Evolutionary conservation across 2,797 vertebrate species (phyloP), one percentile per base, ranked within the genome.

Genomic region (Eutrigla gurnardus): DNA sequence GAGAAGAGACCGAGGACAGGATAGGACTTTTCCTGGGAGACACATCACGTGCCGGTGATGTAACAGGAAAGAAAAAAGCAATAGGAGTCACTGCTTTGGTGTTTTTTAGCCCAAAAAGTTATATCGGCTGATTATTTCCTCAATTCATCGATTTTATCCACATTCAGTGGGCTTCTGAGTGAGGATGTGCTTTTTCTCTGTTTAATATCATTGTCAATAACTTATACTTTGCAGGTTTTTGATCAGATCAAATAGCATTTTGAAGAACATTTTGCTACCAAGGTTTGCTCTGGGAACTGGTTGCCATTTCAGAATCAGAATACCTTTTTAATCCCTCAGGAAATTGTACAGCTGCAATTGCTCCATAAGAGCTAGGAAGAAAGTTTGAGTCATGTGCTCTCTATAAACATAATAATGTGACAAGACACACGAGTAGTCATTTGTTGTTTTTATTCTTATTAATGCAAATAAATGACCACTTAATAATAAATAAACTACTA

Each of bases 1-100:
- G 91, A 93, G 86, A 77, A 86, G 83, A 90, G 81, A 83, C 80
- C 69, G 79, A 81, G 87, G 66, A 84, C 46, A 82, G 86, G 85
- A 77, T 64, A 67, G 78, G 75, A 74, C 80, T 49, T 77, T 53
- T 91, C 83, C 83, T 79, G 76, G 77, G 82, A 87, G 84, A 89
- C 87, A 55, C 71, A 17, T 70, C 86, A 86, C 50, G 68, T 89
- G 89, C 80, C 37, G 54, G 61, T 93, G 91, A 93, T 89, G 82
- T 83, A 91, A 90, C 79, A 65, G 78, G 63, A 81, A 66, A 55
- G 63, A 17, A 35, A 49, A 75, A 66, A 46, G 11, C 5, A 39
- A 50, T 17, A 25, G 7, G 14, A 55, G 54, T 18, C 0, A 0
- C 36, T 54, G 52, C 33, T 65, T 81, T 42, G 40, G 12, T 68